phyloP scores from a whole-genome alignment of 2,113 vertebrate genomes.

The Mesembrinibis cayennensis region DNA sequence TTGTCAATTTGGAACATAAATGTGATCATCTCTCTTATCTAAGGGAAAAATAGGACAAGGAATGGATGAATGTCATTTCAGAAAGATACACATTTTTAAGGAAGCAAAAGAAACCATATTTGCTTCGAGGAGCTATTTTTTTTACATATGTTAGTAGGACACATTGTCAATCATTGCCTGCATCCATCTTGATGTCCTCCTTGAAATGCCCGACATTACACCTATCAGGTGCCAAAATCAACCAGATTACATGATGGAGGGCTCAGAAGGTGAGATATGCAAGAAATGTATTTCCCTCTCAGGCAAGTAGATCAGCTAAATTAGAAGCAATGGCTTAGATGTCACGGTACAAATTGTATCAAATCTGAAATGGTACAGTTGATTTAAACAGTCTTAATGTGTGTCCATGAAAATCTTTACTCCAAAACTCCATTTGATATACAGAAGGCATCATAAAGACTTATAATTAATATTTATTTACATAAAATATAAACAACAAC shows the following conservation, averaged over 20 bases:
- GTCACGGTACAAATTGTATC: not conserved
- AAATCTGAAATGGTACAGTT: not conserved
- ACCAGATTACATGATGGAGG: not conserved
- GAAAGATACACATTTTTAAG: not conserved
- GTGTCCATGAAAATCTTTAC: not conserved
- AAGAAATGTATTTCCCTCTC: not conserved
- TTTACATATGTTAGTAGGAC: not conserved
- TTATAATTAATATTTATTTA: not conserved
- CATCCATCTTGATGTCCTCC: not conserved
- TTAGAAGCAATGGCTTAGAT: not conserved
- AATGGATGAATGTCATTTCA: not conserved
- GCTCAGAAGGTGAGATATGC: not conserved
- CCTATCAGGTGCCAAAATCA: not conserved
- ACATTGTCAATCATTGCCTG: not conserved
- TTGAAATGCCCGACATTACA: not conserved
- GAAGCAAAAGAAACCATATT: not conserved
- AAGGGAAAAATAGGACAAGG: not conserved
- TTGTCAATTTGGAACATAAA: not conserved
- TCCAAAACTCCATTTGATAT: not conserved
- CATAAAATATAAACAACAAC: not conserved
- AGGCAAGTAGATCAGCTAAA: not conserved
- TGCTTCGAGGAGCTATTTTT: not conserved
- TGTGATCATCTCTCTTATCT: not conserved
- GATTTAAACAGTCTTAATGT: not conserved
- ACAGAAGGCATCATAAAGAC: not conserved